Percentiles rank a stretch among this genome's conserved stretches.
These are phyloP conservation scores for Nemurella pictetii DNA, from an alignment of 2,888 invertebrate species.

Conservation along the genomic window DNA sequence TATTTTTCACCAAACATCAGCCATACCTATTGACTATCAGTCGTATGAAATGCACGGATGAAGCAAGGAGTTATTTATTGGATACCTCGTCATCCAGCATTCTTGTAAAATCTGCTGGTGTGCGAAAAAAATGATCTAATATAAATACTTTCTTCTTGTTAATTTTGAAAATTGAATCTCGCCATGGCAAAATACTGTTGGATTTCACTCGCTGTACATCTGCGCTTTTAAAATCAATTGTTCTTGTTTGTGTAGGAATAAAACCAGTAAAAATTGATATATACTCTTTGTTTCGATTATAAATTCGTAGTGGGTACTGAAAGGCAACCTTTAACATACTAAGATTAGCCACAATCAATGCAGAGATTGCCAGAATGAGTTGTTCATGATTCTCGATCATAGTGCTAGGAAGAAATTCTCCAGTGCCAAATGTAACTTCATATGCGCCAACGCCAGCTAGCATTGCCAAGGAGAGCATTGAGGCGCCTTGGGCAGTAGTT, in stretches of 20 bases:
- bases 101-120: conserved; percentile 51
- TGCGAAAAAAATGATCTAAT: conserved; percentile 49
- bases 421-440: conserved; percentile 40
- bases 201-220: conserved; percentile 46
- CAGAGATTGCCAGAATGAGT: conserved; percentile 43
- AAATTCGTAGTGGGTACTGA: conserved; percentile 50
- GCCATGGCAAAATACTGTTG: conserved; percentile 47
- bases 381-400: conserved; percentile 44
- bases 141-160: conserved; percentile 46
- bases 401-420: conserved; percentile 41
- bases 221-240: conserved; percentile 44
- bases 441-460: neutral
- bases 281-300: conserved; percentile 48
- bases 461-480: conserved; percentile 36
- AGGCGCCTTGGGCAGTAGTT: conserved; percentile 45
- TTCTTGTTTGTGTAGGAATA: conserved; percentile 45
- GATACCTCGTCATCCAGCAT: conserved; percentile 47
- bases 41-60: too few species aligned
- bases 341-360: conserved; percentile 45
- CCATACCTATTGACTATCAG: too few species aligned
- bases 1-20: too few species aligned
- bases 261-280: conserved; percentile 47
- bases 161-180: conserved; percentile 45
- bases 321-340: conserved; percentile 45
- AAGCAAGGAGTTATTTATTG: too few species aligned